These are phyloP conservation scores for Protosalanx chinensis DNA, from an alignment of 2,797 vertebrate genomes.

Conservation along the genomic window DNA sequence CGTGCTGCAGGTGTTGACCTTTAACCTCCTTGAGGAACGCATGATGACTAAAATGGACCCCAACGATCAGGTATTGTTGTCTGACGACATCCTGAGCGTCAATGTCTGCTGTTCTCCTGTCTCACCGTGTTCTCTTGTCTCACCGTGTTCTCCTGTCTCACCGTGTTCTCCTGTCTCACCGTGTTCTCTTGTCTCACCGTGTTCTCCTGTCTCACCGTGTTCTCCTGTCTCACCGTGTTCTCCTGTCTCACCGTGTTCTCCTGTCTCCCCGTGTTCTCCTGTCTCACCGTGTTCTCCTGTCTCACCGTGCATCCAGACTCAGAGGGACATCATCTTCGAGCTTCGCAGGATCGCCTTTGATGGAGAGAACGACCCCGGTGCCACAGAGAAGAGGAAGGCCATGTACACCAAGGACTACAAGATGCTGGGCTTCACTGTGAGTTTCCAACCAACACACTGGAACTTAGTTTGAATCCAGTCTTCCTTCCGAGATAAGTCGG, in stretches of 20 bases:
- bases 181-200: background rate
- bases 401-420: slow-evolving; percentile 98
- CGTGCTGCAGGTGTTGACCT: slow-evolving; percentile 94
- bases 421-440: slow-evolving; percentile 95
- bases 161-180: background rate
- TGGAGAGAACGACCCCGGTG: slow-evolving; percentile 86
- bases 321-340: slow-evolving; percentile 95
- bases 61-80: slow-evolving; percentile 61
- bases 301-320: slow-evolving; percentile 71
- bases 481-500: too few relatives aligned
- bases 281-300: background rate
- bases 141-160: background rate
- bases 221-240: background rate
- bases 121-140: background rate
- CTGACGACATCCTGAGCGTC: background rate
- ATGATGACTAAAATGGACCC: slow-evolving; percentile 99
- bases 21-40: slow-evolving; percentile 96
- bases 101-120: background rate
- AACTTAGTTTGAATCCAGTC: background rate
- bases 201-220: background rate
- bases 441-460: slow-evolving; percentile 38
- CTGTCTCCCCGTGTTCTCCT: background rate
- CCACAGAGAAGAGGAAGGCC: slow-evolving; percentile 92
- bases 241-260: background rate
- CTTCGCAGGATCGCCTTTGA: slow-evolving; percentile 94